phyloP scores from a whole-genome alignment of 2,797 vertebrate species.

The Vipera latastei region DNA sequence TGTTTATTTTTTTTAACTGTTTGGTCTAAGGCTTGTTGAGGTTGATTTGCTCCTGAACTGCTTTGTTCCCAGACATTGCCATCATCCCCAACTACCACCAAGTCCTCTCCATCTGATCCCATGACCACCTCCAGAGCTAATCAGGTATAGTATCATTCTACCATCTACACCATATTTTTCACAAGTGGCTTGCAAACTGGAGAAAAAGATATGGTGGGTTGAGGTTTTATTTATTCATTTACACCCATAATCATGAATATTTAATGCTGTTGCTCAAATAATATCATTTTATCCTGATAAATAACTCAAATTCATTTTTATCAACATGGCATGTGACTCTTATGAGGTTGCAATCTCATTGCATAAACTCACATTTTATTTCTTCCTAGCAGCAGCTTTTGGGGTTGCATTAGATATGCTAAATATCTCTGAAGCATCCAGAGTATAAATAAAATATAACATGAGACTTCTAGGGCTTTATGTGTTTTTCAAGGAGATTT shows the following conservation, averaged over 20 bases:
- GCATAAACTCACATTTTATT: neutral
- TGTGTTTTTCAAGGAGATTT: neutral
- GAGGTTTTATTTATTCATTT: constrained; percentile 79
- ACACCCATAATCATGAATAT: constrained; percentile 71
- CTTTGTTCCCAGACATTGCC: constrained; percentile 90
- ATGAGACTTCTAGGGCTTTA: neutral
- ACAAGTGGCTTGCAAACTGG: constrained; percentile 76
- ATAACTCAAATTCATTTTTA: constrained; percentile 8
- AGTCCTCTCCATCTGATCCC: constrained; percentile 88
- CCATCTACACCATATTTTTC: constrained; percentile 84
- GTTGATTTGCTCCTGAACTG: constrained; percentile 88
- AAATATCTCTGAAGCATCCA: neutral
- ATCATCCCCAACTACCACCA: constrained; percentile 89
- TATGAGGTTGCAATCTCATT: neutral
- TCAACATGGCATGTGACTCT: neutral
- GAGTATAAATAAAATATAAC: neutral
- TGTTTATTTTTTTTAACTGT: constrained; percentile 75
- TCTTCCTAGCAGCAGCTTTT: neutral
- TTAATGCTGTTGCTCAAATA: constrained; percentile 46
- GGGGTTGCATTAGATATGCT: neutral
- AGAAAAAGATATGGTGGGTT: constrained; percentile 79
- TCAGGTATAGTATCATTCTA: constrained; percentile 87
- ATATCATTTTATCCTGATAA: constrained; percentile 47
- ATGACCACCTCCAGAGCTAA: constrained; percentile 89
- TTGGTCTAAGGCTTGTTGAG: constrained; percentile 81